phyloP scores from a whole-genome alignment of 1,140 invertebrate species.

The Lamellibrachia luymesi region DNA sequence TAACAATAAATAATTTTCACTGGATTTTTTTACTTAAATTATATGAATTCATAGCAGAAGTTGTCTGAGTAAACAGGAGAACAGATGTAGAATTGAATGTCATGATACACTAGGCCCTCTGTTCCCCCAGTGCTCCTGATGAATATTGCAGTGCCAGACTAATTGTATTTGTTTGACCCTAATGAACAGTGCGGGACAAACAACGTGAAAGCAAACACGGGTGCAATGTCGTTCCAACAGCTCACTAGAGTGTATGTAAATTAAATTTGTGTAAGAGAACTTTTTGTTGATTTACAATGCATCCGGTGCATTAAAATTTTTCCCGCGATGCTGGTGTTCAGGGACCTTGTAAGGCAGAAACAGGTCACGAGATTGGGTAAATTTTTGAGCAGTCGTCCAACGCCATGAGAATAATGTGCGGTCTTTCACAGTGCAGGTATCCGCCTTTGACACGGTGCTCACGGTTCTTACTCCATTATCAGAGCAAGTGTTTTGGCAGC shows the following conservation, averaged over 20 bases:
- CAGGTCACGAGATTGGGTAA: background rate
- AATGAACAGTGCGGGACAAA: background rate
- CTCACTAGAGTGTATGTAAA: background rate
- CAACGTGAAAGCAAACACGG: background rate
- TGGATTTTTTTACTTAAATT: background rate
- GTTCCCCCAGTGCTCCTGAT: background rate
- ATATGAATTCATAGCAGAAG: background rate
- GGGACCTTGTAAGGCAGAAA: background rate
- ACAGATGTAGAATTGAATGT: background rate
- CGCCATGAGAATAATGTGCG: too few species aligned
- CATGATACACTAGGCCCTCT: background rate
- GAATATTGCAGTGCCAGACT: background rate
- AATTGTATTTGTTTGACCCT: background rate
- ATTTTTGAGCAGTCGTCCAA: too few species aligned
- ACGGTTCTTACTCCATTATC: too few species aligned
- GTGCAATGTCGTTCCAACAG: background rate
- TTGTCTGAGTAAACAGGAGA: background rate
- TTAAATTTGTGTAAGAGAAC: background rate
- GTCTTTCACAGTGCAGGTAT: too few species aligned
- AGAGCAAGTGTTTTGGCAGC: too few species aligned
- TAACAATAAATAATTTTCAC: background rate
- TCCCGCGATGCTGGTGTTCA: background rate
- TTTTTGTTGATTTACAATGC: background rate
- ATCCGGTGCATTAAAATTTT: background rate
- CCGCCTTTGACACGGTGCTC: too few species aligned